Conservation (phyloP, 2,797 vertebrate species). For the Amblyraja radiata region DNA sequence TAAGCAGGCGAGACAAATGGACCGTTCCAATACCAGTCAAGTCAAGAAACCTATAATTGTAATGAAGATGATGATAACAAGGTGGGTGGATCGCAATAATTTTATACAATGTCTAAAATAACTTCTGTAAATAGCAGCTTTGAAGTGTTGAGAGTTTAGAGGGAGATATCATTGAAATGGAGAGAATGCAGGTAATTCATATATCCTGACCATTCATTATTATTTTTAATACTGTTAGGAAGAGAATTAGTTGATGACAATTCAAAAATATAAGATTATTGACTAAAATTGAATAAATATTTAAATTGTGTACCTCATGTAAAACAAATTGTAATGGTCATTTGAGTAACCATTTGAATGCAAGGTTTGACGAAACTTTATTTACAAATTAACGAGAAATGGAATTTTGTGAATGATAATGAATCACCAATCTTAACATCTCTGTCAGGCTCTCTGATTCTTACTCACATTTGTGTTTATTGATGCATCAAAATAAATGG, state of each 20-base stretch:
- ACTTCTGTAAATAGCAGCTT: neutral
- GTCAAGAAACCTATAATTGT: conserved; percentile 21
- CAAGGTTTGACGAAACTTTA: neutral
- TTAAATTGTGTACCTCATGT: neutral
- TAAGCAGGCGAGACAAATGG: conserved; percentile 13
- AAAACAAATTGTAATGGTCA: neutral
- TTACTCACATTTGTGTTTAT: neutral
- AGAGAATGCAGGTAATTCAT: neutral
- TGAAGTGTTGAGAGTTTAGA: neutral
- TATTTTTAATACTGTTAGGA: neutral
- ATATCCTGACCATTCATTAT: neutral
- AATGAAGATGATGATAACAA: conserved; percentile 6
- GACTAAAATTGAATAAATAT: neutral
- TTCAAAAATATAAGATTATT: neutral
- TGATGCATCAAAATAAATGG: neutral
- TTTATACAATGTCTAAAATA: neutral
- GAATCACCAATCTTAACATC: neutral
- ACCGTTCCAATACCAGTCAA: conserved; percentile 16
- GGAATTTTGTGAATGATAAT: neutral
- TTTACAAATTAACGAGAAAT: neutral
- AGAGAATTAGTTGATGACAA: neutral
- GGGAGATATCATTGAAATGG: neutral
- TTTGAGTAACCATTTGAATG: neutral
- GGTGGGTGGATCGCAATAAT: conserved; percentile 17
- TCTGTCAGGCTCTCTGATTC: neutral